Evolutionary conservation across 2,888 invertebrate species (phyloP).

Genomic region (Aphidius colemani): DNA sequence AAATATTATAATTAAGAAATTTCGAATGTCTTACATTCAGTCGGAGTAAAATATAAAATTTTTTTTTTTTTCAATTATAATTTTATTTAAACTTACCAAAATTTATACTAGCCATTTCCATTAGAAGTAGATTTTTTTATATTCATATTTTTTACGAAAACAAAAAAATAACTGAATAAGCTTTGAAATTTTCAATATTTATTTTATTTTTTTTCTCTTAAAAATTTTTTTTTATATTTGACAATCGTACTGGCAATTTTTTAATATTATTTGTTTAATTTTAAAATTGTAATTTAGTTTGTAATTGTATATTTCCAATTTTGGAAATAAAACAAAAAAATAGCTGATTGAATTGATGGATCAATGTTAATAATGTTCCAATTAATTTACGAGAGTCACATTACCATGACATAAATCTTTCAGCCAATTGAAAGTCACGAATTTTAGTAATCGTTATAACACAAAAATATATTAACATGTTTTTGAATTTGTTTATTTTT

Average conservation of each 20-base stretch:
- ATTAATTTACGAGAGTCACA: no score
- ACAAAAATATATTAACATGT: no score
- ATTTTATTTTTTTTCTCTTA: neutral
- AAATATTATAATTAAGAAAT: neutral
- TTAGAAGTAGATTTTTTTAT: constrained; percentile 30
- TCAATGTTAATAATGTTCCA: no score
- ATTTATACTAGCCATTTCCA: constrained; percentile 26
- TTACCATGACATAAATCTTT: no score
- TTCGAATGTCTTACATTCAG: constrained; percentile 13
- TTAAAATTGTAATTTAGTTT: no score
- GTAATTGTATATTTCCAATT: no score
- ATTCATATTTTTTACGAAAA: constrained; percentile 28
- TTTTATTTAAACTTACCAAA: constrained; percentile 12
- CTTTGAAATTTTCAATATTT: constrained; percentile 6
- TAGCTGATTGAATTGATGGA: no score
- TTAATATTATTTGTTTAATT: no score
- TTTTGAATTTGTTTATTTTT: no score
- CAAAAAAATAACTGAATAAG: neutral
- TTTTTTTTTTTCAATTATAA: constrained; percentile 25
- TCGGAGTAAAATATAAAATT: constrained; percentile 20
- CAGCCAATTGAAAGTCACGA: no score
- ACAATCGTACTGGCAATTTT: constrained; percentile 8
- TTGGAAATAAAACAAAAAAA: no score
- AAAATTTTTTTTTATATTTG: neutral
- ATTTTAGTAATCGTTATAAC: no score